Evolutionary conservation across 2,888 invertebrate genomes (phyloP).

Genomic region (Drosophila silvestris): DNA sequence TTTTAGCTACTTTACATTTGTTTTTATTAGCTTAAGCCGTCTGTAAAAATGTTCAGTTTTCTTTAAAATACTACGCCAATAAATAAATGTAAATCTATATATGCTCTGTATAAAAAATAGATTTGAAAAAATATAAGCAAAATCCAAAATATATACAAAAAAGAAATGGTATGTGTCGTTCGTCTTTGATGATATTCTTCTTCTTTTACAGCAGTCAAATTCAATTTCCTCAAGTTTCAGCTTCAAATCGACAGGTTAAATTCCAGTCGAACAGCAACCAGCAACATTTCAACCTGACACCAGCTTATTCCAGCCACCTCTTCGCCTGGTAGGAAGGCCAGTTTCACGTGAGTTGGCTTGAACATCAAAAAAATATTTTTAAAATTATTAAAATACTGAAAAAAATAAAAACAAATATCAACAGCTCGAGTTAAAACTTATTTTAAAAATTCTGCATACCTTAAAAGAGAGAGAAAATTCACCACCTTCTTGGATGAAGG

Average conservation of each 20-base stretch:
- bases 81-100: conserved; percentile 36
- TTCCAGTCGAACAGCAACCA: neutral
- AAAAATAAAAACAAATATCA: too few relatives aligned
- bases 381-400: neutral
- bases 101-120: conserved; percentile 37
- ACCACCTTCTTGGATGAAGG: neutral
- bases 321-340: neutral
- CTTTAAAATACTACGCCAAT: conserved; percentile 13
- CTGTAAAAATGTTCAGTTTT: conserved; percentile 38
- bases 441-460: neutral
- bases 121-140: conserved; percentile 31
- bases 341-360: too few relatives aligned
- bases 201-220: neutral
- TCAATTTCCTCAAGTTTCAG: neutral
- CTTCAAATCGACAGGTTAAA: neutral
- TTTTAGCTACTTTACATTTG: conserved; percentile 7
- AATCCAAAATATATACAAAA: conserved; percentile 1
- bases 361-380: neutral
- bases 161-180: neutral
- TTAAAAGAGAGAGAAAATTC: neutral
- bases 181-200: neutral
- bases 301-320: neutral
- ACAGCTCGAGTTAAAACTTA: too few relatives aligned
- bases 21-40: conserved; percentile 35
- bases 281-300: neutral